phyloP scores from a whole-genome alignment of 2,113 vertebrate species.

The Cryptotis parvus region DNA sequence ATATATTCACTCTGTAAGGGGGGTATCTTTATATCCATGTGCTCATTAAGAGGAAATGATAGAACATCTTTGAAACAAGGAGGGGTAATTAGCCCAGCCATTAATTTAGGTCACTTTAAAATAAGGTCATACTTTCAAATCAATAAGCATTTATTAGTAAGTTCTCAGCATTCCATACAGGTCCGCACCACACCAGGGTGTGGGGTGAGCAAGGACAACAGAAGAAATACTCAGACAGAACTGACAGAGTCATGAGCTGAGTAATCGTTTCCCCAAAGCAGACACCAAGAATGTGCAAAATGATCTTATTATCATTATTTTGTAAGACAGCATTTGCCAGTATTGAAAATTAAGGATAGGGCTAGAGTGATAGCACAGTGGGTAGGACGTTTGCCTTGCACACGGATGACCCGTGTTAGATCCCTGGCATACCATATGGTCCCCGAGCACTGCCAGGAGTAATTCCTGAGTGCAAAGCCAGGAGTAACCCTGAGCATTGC shows the following conservation, averaged over 20 bases:
- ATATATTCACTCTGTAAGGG: background rate
- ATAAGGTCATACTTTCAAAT: constrained; percentile 49
- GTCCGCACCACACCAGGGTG: background rate
- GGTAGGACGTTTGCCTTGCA: no score
- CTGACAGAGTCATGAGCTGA: background rate
- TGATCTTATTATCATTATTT: background rate
- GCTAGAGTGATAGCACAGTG: no score
- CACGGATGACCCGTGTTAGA: no score
- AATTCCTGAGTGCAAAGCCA: no score
- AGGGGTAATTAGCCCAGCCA: background rate
- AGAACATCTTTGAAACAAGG: background rate
- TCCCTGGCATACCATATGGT: no score
- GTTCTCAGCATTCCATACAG: background rate
- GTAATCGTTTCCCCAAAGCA: background rate
- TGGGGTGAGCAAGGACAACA: background rate
- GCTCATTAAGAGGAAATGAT: background rate
- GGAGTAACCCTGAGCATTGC: no score
- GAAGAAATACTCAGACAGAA: background rate
- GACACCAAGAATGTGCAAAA: background rate
- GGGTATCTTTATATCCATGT: background rate
- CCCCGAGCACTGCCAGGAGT: no score
- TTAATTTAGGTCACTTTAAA: constrained; percentile 48
- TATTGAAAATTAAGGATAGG: background rate
- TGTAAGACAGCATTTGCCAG: background rate
- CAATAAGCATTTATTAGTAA: constrained; percentile 35